A percentile compares a stretch with the other conserved stretches of the same genome.
These are phyloP conservation scores for Aspidoscelis tigris DNA, from an alignment of 2,113 vertebrate species.

Conservation along the genomic window DNA sequence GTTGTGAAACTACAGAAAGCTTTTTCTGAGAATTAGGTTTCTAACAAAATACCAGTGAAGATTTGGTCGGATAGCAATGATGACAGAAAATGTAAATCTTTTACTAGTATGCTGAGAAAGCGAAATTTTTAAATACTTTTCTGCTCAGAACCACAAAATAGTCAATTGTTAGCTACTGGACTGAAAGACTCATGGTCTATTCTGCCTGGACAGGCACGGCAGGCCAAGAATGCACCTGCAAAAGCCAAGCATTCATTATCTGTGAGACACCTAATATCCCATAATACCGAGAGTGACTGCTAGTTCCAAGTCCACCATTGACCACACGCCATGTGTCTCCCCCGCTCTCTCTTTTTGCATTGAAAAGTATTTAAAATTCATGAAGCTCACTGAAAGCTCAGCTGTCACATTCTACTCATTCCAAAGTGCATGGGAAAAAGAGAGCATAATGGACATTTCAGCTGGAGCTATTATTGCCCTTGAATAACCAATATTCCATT, in stretches of 20 bases:
- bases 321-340: constrained; percentile 81
- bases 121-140: constrained; percentile 67
- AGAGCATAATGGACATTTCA: constrained; percentile 81
- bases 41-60: constrained; percentile 56
- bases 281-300: constrained; percentile 75
- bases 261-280: constrained; percentile 87
- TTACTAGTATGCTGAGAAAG: constrained; percentile 67
- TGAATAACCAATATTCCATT: constrained; percentile 90
- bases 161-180: constrained; percentile 73
- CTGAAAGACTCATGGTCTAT: constrained; percentile 69
- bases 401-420: constrained; percentile 90
- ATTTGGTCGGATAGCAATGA: constrained; percentile 65
- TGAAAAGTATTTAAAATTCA: constrained; percentile 96
- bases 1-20: constrained; percentile 48
- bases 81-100: constrained; percentile 67
- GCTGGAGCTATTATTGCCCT: constrained; percentile 80
- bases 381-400: constrained; percentile 85
- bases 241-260: constrained; percentile 84
- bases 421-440: constrained; percentile 86
- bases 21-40: constrained; percentile 42
- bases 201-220: constrained; percentile 72
- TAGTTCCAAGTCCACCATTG: constrained; percentile 75
- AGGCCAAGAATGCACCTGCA: constrained; percentile 85
- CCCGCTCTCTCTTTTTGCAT: constrained; percentile 75
- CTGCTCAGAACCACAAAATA: constrained; percentile 69